A percentile compares a stretch with the other conserved stretches of the same genome.
Evolutionary conservation across 1,140 invertebrate genomes (phyloP).

Genomic region (Ceratina calcarata): DNA sequence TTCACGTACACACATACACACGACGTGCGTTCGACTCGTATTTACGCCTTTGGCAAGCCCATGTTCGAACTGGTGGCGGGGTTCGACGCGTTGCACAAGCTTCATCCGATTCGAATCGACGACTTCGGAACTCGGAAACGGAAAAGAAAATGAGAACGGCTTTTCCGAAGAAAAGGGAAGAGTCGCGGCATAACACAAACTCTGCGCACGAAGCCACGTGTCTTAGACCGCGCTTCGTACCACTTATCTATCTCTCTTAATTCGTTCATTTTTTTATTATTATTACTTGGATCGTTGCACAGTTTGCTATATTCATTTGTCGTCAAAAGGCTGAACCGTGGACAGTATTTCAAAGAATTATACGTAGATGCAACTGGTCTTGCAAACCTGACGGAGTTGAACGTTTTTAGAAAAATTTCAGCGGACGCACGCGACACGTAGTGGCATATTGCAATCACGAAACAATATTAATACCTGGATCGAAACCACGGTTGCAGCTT

Average conservation of each 20-base stretch:
- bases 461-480: not conserved
- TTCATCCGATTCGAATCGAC: slow-evolving; percentile 26
- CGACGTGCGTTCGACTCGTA: slow-evolving; percentile 32
- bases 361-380: too few relatives aligned
- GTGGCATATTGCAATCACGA: not conserved
- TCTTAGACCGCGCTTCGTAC: slow-evolving; percentile 20
- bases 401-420: not conserved
- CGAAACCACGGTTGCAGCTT: not conserved
- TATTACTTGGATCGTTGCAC: not conserved
- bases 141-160: slow-evolving; percentile 1
- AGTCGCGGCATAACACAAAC: slow-evolving; percentile 3
- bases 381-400: too few relatives aligned
- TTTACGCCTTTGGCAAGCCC: slow-evolving; percentile 59
- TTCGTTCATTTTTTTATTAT: slow-evolving; percentile 16
- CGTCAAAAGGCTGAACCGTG: too few relatives aligned
- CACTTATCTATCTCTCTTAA: not conserved
- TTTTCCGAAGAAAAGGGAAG: not conserved
- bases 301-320: too few relatives aligned
- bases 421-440: slow-evolving; percentile 10
- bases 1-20: slow-evolving; percentile 29
- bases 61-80: slow-evolving; percentile 68
- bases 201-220: slow-evolving; percentile 41
- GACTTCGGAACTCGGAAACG: not conserved
- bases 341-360: too few relatives aligned
- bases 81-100: slow-evolving; percentile 50